Evolutionary conservation across 2,888 invertebrate species (phyloP), one percentile per base, ranked within the genome.

Genomic region (Agrotis clavis): DNA sequence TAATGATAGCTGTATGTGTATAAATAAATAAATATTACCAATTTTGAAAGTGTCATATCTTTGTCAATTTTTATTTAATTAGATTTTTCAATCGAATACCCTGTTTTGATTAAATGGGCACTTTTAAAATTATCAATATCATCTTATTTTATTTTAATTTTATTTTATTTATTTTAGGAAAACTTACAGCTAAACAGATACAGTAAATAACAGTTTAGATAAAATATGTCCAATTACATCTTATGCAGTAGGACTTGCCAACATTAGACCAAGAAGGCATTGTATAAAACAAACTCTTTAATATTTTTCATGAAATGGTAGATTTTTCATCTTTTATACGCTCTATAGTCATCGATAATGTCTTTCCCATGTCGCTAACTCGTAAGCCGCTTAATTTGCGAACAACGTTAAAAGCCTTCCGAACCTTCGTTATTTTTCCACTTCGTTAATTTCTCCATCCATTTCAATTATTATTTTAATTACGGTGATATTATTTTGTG

Each of bases 381-480:
- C 14, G 18, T 30, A 47, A 51, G 50, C 60, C 51, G 48, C 45
- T 53, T 77, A 69, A 60, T 59, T 61, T 47, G 21, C 45, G 21
- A 16, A 16, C 61, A 60, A 66, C 18, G n/a, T 47, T 54, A 69
- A 56, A 66, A 54, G 47, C 7, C 62, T 54, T 66, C 63, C 35
- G 16, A 50, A 48, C 30, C 57, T 54, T 81, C 69, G 30, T 81
- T 78, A 78, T 81, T 68, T 78, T 76, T 69, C 62, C 48, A 18
- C 48, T 7, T 25, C 57, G 57, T 69, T 81, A 63, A 66, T 51
- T 66, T 25, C 25, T 19, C 16, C 25, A 61, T 59, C n/a, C 21
- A 70, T 62, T 47, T 45, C 16, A 7, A 2, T 30, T 41, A 9
- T 41, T n/a, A n/a, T n/a, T n/a, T n/a, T n/a, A n/a, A n/a, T 50